phyloP scores from a whole-genome alignment of 2,888 invertebrate species.

The Drosophila infuscata region DNA sequence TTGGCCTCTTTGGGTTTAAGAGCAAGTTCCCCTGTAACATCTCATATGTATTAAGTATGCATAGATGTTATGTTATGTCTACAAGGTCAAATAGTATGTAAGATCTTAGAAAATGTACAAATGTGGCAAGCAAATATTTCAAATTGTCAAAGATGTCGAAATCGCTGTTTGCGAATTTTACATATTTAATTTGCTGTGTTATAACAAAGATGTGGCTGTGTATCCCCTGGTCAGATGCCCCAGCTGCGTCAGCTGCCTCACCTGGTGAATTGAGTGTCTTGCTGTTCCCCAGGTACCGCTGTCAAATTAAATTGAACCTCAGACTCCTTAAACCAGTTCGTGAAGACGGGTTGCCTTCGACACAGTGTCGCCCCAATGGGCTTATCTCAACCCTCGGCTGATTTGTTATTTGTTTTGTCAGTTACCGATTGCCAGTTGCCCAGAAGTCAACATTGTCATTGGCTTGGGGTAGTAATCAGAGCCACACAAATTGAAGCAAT shows the following conservation, averaged over 20 bases:
- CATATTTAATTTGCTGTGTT: neutral
- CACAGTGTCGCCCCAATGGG: neutral
- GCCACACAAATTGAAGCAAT: neutral
- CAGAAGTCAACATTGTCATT: conserved; percentile 12
- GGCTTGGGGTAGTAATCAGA: conserved; percentile 16
- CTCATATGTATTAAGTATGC: neutral
- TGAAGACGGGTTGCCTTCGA: conserved; percentile 4
- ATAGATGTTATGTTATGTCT: too few relatives aligned
- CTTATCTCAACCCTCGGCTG: conserved; percentile 6
- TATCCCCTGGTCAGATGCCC: neutral
- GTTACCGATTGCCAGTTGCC: conserved; percentile 15
- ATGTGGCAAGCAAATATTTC: neutral
- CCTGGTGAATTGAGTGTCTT: conserved; percentile 4
- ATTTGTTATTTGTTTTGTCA: conserved; percentile 17
- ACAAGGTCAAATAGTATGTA: neutral
- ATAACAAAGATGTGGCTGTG: neutral
- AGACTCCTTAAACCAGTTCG: conserved; percentile 13
- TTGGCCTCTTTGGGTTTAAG: neutral
- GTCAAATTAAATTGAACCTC: conserved; percentile 56
- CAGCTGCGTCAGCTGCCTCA: neutral
- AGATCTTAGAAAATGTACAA: neutral
- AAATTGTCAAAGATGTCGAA: neutral
- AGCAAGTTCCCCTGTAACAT: neutral
- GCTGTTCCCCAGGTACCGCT: conserved; percentile 44
- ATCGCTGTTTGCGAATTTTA: neutral